phyloP scores from a whole-genome alignment of 1,140 invertebrate genomes.

The Lucilia cuprina region DNA sequence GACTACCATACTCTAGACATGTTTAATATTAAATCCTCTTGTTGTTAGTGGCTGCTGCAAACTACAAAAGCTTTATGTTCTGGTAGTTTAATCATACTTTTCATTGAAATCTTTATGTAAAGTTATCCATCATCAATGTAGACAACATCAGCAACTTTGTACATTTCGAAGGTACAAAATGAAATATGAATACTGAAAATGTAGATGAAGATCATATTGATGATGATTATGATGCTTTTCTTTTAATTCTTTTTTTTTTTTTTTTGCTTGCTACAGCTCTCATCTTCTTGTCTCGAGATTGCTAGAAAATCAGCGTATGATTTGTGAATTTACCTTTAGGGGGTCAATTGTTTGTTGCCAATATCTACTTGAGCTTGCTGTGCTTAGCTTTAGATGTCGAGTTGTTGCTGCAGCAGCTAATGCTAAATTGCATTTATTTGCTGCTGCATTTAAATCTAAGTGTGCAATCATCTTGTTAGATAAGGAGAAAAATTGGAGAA shows the following conservation, averaged over 20 bases:
- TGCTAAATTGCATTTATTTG: not conserved
- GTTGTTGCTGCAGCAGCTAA: not conserved
- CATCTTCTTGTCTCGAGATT: not conserved
- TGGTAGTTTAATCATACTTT: not conserved
- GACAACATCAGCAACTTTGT: not conserved
- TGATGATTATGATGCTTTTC: not conserved
- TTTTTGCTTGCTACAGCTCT: too few relatives aligned
- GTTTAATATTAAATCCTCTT: not conserved
- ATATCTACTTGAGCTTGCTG: not conserved
- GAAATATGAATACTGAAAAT: not conserved
- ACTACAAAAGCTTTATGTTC: not conserved
- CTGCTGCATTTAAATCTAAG: slow-evolving; percentile 20
- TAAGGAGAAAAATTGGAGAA: slow-evolving; percentile 20
- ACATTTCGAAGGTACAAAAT: not conserved
- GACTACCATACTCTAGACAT: too few relatives aligned
- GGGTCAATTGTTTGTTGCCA: slow-evolving; percentile 20
- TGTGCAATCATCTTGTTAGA: slow-evolving; percentile 32
- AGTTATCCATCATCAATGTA: slow-evolving; percentile 24
- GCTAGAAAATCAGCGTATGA: slow-evolving; percentile 25
- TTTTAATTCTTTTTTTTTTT: not conserved
- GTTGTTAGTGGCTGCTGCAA: not conserved
- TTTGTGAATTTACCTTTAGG: slow-evolving; percentile 26
- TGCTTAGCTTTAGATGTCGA: not conserved
- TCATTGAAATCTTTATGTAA: slow-evolving; percentile 18
- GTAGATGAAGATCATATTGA: not conserved